These are phyloP conservation scores for Ornithoptera priamus DNA, from an alignment of 2,888 invertebrate species.

Conservation along the genomic window DNA sequence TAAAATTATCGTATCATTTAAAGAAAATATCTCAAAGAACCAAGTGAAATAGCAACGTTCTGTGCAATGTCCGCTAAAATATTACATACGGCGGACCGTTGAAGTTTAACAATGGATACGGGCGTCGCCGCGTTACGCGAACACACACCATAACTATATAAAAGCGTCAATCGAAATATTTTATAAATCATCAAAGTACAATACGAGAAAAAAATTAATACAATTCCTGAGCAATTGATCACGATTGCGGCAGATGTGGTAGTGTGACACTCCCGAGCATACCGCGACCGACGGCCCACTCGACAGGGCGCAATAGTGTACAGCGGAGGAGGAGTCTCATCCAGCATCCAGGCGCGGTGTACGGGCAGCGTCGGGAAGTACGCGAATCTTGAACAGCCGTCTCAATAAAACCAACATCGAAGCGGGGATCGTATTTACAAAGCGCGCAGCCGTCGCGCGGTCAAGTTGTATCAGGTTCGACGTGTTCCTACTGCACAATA, in stretches of 20 bases:
- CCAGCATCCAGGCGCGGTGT: slow-evolving; percentile 4
- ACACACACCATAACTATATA: slow-evolving; percentile 43
- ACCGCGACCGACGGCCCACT: neutral
- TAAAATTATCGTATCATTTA: slow-evolving; percentile 70
- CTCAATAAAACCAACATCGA: slow-evolving; percentile 48
- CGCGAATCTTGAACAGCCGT: slow-evolving; percentile 32
- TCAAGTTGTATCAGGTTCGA: slow-evolving; percentile 65
- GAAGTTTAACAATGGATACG: slow-evolving; percentile 69
- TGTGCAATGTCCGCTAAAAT: slow-evolving; percentile 75
- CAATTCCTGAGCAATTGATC: slow-evolving; percentile 75
- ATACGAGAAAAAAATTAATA: slow-evolving; percentile 61
- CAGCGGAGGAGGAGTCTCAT: slow-evolving; percentile 33
- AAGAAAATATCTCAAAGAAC: slow-evolving; percentile 77
- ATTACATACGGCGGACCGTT: slow-evolving; percentile 60
- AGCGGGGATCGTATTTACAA: slow-evolving; percentile 64
- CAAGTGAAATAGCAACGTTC: slow-evolving; percentile 79
- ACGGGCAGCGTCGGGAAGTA: slow-evolving; percentile 28
- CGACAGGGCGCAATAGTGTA: slow-evolving; percentile 29
- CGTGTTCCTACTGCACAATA: slow-evolving; percentile 61
- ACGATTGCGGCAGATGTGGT: slow-evolving; percentile 29
- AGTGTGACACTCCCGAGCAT: slow-evolving; percentile 10
- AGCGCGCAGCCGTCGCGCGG: slow-evolving; percentile 48
- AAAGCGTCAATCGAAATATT: slow-evolving; percentile 64
- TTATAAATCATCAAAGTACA: slow-evolving; percentile 61
- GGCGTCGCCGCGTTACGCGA: slow-evolving; percentile 51